Conservation (phyloP, 1,140 invertebrate species). For the Phymastichus coffea region DNA sequence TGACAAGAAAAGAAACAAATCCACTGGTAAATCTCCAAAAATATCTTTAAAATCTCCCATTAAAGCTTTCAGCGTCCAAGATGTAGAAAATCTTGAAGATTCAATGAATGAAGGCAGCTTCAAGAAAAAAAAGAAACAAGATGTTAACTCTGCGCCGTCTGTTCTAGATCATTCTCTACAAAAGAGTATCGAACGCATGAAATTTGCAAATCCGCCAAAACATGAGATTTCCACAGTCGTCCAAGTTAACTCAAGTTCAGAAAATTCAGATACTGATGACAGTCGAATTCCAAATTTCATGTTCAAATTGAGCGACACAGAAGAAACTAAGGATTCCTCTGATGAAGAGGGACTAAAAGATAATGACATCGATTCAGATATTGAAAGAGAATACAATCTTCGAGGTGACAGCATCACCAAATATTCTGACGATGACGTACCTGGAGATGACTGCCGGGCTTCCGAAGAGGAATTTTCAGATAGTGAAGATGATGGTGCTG, state of each 20-base stretch:
- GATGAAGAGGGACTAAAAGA: slow-evolving; percentile 1
- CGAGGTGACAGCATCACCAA: slow-evolving; percentile 28
- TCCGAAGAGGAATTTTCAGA: slow-evolving; percentile 41
- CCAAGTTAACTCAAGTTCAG: background rate
- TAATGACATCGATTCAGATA: slow-evolving; percentile 38
- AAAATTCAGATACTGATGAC: background rate
- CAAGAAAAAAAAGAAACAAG: no score
- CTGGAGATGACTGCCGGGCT: slow-evolving; percentile 40
- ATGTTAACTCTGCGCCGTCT: no score
- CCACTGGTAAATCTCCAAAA: slow-evolving; percentile 5
- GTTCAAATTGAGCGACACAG: background rate
- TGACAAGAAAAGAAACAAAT: background rate
- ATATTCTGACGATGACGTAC: slow-evolving; percentile 43
- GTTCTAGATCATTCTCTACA: background rate
- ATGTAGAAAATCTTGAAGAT: background rate
- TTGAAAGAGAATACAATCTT: slow-evolving; percentile 43
- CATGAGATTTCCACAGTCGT: background rate
- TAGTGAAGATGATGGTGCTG: slow-evolving; percentile 38
- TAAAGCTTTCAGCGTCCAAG: background rate
- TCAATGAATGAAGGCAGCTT: no score
- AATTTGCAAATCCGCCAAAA: slow-evolving; percentile 1
- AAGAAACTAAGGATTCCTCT: slow-evolving; percentile 7
- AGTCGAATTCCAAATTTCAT: background rate
- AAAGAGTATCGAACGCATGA: background rate
- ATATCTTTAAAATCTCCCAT: background rate